Evolutionary conservation across 2,797 vertebrate genomes (phyloP).

Genomic region (Tolypeutes matacus): DNA sequence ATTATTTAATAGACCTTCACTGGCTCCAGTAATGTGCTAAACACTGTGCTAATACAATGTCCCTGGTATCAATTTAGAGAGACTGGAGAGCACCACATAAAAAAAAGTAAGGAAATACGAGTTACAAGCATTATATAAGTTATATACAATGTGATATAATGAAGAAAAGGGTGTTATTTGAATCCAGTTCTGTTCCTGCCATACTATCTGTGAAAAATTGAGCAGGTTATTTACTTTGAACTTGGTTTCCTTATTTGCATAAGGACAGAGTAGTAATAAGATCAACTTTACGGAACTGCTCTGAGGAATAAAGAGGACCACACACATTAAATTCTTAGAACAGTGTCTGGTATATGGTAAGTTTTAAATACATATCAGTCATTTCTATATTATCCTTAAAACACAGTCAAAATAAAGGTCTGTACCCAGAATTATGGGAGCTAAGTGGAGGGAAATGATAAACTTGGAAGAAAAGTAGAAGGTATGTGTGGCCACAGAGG

Average conservation of each 20-base stretch:
- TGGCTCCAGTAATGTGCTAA: background rate
- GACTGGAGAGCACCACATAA: background rate
- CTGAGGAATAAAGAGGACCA: background rate
- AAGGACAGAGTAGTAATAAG: background rate
- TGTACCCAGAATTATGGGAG: background rate
- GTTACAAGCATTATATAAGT: background rate
- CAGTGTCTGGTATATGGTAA: background rate
- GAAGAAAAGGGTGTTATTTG: background rate
- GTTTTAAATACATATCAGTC: constrained; percentile 18
- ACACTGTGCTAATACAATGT: background rate
- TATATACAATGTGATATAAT: background rate
- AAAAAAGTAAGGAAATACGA: background rate
- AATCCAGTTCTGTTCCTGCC: background rate
- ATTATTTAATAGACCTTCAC: background rate
- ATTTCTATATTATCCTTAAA: constrained; percentile 22
- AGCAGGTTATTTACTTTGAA: background rate
- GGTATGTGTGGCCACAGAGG: background rate
- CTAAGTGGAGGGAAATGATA: background rate
- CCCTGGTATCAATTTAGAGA: background rate
- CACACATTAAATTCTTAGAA: background rate
- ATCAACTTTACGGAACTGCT: background rate
- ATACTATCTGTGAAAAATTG: background rate
- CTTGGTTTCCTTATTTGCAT: background rate
- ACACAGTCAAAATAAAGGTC: background rate
- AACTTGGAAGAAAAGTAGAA: background rate